These are phyloP conservation scores for Poecile atricapillus DNA, from an alignment of 2,113 vertebrate genomes.

Conservation along the genomic window DNA sequence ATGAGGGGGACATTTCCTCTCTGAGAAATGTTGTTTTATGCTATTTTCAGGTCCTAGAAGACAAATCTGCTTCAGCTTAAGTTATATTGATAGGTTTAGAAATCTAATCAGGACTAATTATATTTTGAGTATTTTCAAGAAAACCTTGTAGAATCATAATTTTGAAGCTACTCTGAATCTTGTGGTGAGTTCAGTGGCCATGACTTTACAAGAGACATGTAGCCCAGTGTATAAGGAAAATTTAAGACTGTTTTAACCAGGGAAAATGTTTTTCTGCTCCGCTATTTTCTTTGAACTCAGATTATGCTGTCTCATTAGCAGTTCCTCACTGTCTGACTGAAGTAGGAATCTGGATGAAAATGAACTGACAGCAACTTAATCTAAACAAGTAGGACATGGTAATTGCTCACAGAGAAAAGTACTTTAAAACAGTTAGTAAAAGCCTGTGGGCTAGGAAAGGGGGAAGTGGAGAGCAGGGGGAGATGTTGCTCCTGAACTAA, in stretches of 20 bases:
- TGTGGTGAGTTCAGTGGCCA: neutral
- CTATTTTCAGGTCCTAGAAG: neutral
- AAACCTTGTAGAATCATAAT: neutral
- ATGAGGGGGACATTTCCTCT: neutral
- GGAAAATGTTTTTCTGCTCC: neutral
- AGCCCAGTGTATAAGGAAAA: neutral
- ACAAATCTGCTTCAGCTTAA: neutral
- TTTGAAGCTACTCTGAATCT: neutral
- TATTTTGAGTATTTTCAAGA: neutral
- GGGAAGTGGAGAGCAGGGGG: neutral
- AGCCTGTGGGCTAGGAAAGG: neutral
- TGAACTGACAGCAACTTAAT: conserved; percentile 59
- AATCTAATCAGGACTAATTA: neutral
- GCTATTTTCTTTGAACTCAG: conserved; percentile 45
- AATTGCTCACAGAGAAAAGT: conserved; percentile 47
- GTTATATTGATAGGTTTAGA: neutral
- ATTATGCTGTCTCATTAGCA: conserved; percentile 40
- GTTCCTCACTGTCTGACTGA: conserved; percentile 37
- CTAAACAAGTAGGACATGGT: conserved; percentile 53
- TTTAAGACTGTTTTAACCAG: neutral
- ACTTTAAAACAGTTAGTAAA: conserved; percentile 48
- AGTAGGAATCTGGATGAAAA: conserved; percentile 51
- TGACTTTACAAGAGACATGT: neutral
- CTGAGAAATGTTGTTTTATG: neutral
- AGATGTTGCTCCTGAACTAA: neutral